Base-by-base conservation (phyloP, 1,140 invertebrate genomes). In the Dolichoris vasculosae region DNA sequence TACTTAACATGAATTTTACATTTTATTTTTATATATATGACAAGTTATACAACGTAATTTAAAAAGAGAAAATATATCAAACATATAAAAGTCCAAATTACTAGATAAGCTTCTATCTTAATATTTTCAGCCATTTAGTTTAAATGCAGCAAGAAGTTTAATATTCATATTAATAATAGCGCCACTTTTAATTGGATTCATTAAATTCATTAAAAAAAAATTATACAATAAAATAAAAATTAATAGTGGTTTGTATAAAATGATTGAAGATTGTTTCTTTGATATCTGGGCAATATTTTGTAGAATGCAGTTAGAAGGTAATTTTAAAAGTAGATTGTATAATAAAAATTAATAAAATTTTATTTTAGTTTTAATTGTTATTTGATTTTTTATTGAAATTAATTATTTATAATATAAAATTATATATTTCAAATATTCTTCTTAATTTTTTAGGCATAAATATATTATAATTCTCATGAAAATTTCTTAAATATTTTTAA, bases 241-340 rank as follows among this genome's bases (percentile, higher is more conserved):
- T 35, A 69, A 2, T n/a, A 26, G 43, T 26, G 43, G 9, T n/a
- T 73, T 73, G 6, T 79, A 26, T 3, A 69, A 55, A 38, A 69
- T n/a, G 11, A 40, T 82, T 59, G 11, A 20, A 75, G 81, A 75
- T 38, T 64, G 43, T 84, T 84, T 38, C 30, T 51, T 78, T 9
- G 59, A 77, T 67, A 40, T 30, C 0, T 67, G 38, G 73, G 59
- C 26, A 6, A 84, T 84, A 1, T 48, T 84, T 11, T 84, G 82
- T 35, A 77, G 51, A 43, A 84, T 84, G 82, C 82, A 76, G 26
- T 15, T 77, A 38, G 67, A 9, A 26, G 43, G 82, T 84, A 84
- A 59, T 30, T 30, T 79, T 40, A 20, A 35, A n/a, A 76, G 26
- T 71, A 48, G 2, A 48, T 51, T 8, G 4, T 20, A 38, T 59